Conservation (phyloP, 2,113 vertebrate genomes). For the Pleuronectes platessa region DNA sequence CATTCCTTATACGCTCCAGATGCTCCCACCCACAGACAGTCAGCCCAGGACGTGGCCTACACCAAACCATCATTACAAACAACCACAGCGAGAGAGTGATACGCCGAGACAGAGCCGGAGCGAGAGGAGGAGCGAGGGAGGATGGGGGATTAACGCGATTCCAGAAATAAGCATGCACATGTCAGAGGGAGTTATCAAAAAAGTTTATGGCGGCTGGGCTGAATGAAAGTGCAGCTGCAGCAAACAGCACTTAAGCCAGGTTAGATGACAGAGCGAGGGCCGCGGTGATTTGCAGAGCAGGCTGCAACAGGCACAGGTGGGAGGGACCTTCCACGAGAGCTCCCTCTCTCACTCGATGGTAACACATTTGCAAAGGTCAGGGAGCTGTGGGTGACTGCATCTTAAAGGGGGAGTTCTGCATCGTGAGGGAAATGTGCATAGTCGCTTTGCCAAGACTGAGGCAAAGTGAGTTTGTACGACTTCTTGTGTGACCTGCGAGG, state of each 20-base stretch:
- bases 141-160: constrained; percentile 72
- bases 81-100: constrained; percentile 70
- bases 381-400: neutral
- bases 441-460: neutral
- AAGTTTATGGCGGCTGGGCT: constrained; percentile 33
- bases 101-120: constrained; percentile 48
- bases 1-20: constrained; percentile 74
- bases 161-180: constrained; percentile 78
- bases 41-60: constrained; percentile 58
- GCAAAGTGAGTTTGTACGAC: neutral
- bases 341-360: neutral
- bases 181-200: constrained; percentile 71
- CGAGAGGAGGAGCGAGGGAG: constrained; percentile 47
- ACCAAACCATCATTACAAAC: constrained; percentile 72
- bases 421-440: neutral
- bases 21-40: constrained; percentile 73
- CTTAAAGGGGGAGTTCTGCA: neutral
- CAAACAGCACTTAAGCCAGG: constrained; percentile 57
- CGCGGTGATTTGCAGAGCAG: constrained; percentile 33
- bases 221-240: constrained; percentile 64
- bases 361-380: neutral
- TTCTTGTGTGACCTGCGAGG: neutral
- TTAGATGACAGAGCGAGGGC: constrained; percentile 47
- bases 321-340: constrained; percentile 19
- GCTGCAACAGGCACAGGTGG: constrained; percentile 57